phyloP scores from a whole-genome alignment of 2,888 invertebrate species.

The Sinelater perroti region DNA sequence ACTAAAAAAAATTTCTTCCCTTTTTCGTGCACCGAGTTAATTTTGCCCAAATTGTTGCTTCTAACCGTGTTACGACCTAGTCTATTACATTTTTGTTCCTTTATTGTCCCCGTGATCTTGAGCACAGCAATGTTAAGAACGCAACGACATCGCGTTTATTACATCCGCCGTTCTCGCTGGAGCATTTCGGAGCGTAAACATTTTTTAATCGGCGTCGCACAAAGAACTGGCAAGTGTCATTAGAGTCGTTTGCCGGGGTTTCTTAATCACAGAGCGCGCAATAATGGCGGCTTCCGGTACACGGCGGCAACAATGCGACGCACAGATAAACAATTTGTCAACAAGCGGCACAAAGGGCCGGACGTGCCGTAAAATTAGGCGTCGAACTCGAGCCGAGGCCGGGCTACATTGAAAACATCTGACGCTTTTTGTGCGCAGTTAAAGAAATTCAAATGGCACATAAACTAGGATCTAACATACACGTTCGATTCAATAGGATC shows the following conservation, averaged over 20 bases:
- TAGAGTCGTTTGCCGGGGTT: not conserved
- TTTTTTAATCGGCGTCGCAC: constrained; percentile 5
- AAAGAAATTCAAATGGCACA: constrained; percentile 33
- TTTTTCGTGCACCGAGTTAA: too few species aligned
- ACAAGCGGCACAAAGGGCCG: constrained; percentile 31
- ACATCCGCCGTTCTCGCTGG: not conserved
- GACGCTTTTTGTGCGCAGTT: constrained; percentile 29
- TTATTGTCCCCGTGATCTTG: too few species aligned
- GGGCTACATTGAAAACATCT: constrained; percentile 27
- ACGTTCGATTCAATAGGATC: constrained; percentile 28
- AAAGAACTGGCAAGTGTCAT: not conserved
- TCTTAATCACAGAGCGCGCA: constrained; percentile 11
- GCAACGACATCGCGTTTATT: too few species aligned
- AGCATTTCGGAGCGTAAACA: not conserved
- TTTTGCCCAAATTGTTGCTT: too few species aligned
- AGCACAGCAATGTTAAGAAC: too few species aligned
- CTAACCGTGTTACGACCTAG: too few species aligned
- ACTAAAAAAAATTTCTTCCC: too few species aligned
- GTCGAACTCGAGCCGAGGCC: constrained; percentile 9
- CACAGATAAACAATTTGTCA: constrained; percentile 34
- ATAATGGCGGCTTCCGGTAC: constrained; percentile 29
- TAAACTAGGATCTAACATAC: constrained; percentile 33
- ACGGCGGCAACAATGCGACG: constrained; percentile 26
- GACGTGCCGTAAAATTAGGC: constrained; percentile 29
- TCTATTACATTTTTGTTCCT: too few species aligned